Evolutionary conservation across 2,888 invertebrate genomes (phyloP), one percentile per base, ranked within the genome.

Genomic region (Zygothrica quintamaculata): DNA sequence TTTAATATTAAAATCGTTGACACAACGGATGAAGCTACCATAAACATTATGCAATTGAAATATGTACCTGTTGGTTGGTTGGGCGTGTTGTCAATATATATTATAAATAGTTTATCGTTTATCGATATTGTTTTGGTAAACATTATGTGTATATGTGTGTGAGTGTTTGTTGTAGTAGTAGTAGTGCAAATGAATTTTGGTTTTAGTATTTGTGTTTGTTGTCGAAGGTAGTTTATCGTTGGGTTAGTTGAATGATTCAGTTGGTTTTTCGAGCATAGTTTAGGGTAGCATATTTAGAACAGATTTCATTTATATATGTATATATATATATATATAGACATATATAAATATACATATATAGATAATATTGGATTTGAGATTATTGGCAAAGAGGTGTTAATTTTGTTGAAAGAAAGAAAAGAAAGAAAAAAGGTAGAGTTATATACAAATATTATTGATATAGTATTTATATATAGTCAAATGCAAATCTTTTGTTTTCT

Each of bases 41-140:
- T 98, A 93, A 99, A 97, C 99, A 99, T 99, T 93, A 98, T 98
- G 93, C 98, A 98, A 93, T 98, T 98, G 94, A 99, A 99, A 93
- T 98, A 98, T 86, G 98, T 98, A 92, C 96, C 96, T 95, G 90
- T 92, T 90, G 89, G 89, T 89, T 89, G 89, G 89, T 89, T 89
- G 90, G 89, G 90, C 90, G 89, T 89, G 89, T 89, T 79, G 73
- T 84, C 86, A 84, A 84, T 87, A 75, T 69, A 79, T 74, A 87
- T 84, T 68, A 56, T 59, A 57, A 69, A 46, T 55, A 57, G 48
- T 74, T 59, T 52, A 51, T 76, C 33, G 31, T 39, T 56, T 46
- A 46, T 53, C 36, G 37, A 36, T 36, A 34, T 29, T 37, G 26
- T 26, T 4, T 26, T 26, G 8, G 26, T 26, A 26, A 6, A 26